These are phyloP conservation scores for Lamprotornis superbus DNA, from an alignment of 2,113 vertebrate genomes.

Conservation along the genomic window DNA sequence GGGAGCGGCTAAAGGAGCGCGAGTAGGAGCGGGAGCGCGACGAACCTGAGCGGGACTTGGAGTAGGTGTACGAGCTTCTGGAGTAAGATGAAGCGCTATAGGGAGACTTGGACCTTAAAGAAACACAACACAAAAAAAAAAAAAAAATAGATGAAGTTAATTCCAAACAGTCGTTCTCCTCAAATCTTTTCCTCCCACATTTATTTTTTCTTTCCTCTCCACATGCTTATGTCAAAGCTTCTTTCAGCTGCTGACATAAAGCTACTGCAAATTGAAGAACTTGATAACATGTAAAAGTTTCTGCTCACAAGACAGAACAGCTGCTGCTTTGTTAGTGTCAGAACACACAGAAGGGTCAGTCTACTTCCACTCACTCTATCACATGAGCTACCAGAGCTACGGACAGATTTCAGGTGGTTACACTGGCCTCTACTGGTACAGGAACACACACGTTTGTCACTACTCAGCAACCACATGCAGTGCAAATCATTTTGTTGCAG, in stretches of 20 bases:
- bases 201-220: slow-evolving; percentile 37
- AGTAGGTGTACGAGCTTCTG: slow-evolving; percentile 87
- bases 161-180: not conserved
- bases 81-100: slow-evolving; percentile 87
- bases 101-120: slow-evolving; percentile 90
- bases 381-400: not conserved
- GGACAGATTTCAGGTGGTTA: slow-evolving; percentile 39
- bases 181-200: not conserved
- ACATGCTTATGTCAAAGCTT: slow-evolving; percentile 58
- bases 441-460: not conserved
- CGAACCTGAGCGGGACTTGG: slow-evolving; percentile 86
- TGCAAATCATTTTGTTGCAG: not conserved
- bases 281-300: not conserved
- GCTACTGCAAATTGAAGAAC: slow-evolving; percentile 45
- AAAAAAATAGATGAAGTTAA: slow-evolving; percentile 44
- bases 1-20: slow-evolving; percentile 89
- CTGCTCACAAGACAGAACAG: slow-evolving; percentile 38
- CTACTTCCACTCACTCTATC: slow-evolving; percentile 37
- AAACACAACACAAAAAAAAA: slow-evolving; percentile 40
- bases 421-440: slow-evolving; percentile 65
- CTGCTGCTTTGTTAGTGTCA: slow-evolving; percentile 60
- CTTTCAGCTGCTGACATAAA: slow-evolving; percentile 58
- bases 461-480: not conserved
- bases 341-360: slow-evolving; percentile 24
- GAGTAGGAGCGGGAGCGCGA: slow-evolving; percentile 86